Conservation (phyloP, 2,113 vertebrate species). For the Aspidoscelis tigris region DNA sequence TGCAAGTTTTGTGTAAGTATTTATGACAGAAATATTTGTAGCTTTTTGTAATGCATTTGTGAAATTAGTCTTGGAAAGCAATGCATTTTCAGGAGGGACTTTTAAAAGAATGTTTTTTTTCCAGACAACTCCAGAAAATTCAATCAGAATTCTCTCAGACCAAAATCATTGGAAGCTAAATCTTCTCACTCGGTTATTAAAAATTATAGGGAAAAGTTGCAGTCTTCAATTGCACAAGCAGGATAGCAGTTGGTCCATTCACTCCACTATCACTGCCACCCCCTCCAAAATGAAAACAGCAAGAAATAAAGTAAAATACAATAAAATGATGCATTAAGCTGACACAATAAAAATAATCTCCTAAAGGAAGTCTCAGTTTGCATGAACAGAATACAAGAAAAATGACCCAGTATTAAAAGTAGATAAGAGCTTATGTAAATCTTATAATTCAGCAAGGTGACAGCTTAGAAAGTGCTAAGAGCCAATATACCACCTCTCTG, state of each 20-base stretch:
- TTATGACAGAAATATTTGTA: too few species aligned
- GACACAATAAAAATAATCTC: slow-evolving; percentile 28
- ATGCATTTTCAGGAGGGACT: too few species aligned
- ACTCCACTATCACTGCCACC: not conserved
- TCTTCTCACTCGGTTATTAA: not conserved
- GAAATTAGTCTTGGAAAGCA: too few species aligned
- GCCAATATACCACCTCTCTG: not conserved
- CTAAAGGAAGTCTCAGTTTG: slow-evolving; percentile 42
- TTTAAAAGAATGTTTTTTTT: not conserved
- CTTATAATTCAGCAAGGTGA: slow-evolving; percentile 35
- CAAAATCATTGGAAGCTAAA: not conserved
- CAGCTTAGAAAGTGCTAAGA: slow-evolving; percentile 27
- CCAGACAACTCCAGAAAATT: not conserved
- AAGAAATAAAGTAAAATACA: not conserved
- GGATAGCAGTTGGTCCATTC: not conserved
- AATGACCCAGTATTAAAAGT: slow-evolving; percentile 35
- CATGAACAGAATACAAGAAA: slow-evolving; percentile 45
- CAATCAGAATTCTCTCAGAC: not conserved
- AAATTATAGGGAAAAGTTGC: not conserved
- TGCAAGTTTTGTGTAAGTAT: too few species aligned
- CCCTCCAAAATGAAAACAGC: not conserved
- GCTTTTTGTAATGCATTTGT: too few species aligned
- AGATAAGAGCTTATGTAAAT: slow-evolving; percentile 48
- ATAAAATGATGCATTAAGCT: slow-evolving; percentile 37
- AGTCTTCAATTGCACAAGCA: not conserved